phyloP scores from a whole-genome alignment of 2,888 invertebrate genomes.

The Drosophila algonquin region DNA sequence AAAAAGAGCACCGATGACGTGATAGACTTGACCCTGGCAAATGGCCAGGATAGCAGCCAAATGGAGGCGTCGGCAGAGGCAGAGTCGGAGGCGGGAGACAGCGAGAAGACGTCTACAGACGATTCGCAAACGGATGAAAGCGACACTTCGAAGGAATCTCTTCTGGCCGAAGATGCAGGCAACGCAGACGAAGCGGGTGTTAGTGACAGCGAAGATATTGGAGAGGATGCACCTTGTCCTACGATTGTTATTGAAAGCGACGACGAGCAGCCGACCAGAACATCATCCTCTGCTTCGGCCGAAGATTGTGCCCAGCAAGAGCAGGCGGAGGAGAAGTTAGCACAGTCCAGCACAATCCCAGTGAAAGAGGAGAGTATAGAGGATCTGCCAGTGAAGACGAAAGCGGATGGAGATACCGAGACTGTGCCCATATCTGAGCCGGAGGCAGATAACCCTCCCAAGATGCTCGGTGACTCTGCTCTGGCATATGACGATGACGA shows the following conservation, averaged over 20 bases:
- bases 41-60: slow-evolving; percentile 25
- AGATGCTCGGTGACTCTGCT: not conserved
- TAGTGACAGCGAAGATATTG: not conserved
- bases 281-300: not conserved
- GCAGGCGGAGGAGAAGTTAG: not conserved
- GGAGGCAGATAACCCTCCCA: not conserved
- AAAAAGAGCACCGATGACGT: slow-evolving; percentile 24
- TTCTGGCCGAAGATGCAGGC: not conserved
- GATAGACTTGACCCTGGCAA: slow-evolving; percentile 32
- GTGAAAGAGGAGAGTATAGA: not conserved
- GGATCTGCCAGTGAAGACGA: slow-evolving; percentile 1
- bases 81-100: not conserved
- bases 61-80: not conserved
- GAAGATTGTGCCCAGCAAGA: slow-evolving; percentile 1
- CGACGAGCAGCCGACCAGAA: not conserved
- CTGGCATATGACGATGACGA: not conserved
- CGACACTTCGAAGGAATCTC: slow-evolving; percentile 7
- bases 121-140: not conserved
- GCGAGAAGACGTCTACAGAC: not conserved
- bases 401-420: not conserved
- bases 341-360: not conserved
- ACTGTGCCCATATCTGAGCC: slow-evolving; percentile 6
- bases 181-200: not conserved
- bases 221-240: not conserved
- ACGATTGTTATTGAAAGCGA: not conserved